phyloP scores from a whole-genome alignment of 2,888 invertebrate species.

The Yponomeuta sedellus region DNA sequence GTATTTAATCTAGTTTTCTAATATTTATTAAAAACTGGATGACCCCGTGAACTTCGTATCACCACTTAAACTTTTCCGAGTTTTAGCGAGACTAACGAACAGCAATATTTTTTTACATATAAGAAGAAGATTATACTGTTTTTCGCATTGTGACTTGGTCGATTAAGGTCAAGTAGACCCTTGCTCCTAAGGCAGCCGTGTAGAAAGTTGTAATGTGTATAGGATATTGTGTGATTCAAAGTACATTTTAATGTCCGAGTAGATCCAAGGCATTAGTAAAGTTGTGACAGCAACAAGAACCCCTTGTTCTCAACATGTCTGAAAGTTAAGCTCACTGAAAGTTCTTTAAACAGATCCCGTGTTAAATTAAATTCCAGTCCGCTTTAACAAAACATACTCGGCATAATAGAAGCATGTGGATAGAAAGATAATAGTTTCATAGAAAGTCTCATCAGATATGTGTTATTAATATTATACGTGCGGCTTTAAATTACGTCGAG shows the following conservation, averaged over 20 bases:
- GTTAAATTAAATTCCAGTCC: slow-evolving; percentile 35
- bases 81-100: too few relatives aligned
- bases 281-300: slow-evolving; percentile 40
- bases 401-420: not conserved
- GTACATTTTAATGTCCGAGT: slow-evolving; percentile 2
- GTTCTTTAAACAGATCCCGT: slow-evolving; percentile 32
- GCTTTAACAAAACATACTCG: not conserved
- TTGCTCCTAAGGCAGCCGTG: not conserved
- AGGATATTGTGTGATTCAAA: not conserved
- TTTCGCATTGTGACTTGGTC: not conserved
- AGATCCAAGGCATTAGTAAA: slow-evolving; percentile 19
- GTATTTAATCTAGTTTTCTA: too few relatives aligned
- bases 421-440: not conserved
- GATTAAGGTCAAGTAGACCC: not conserved
- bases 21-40: too few relatives aligned
- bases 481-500: not conserved
- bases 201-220: not conserved
- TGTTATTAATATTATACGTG: not conserved
- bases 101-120: too few relatives aligned
- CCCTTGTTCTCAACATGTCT: slow-evolving; percentile 33
- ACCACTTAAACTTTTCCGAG: too few relatives aligned
- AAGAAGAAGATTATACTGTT: not conserved
- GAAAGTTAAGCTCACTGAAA: slow-evolving; percentile 34
- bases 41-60: too few relatives aligned
- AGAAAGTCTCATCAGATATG: not conserved